Evolutionary conservation across 2,797 vertebrate species (phyloP).

Genomic region (Lagocephalus sceleratus): DNA sequence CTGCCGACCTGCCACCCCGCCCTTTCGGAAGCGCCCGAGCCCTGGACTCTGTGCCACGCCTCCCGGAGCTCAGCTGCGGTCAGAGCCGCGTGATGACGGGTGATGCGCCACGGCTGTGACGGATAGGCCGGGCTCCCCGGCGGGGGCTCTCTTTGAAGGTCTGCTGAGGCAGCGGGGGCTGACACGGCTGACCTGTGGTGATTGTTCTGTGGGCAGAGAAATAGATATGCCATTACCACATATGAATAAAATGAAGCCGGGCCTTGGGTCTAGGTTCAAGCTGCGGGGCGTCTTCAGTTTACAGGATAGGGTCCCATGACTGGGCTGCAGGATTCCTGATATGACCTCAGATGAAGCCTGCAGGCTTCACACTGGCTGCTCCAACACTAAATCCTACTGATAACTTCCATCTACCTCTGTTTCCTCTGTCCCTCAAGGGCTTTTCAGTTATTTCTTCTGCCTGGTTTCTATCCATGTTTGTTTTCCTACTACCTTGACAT

Average conservation of each 20-base stretch:
- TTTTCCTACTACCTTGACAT: not conserved
- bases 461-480: conserved; percentile 14
- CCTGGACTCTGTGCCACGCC: conserved; percentile 28
- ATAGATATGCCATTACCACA: conserved; percentile 4
- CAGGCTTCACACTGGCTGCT: conserved; percentile 14
- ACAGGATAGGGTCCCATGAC: not conserved
- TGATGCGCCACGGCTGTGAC: conserved; percentile 73
- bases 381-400: conserved; percentile 13
- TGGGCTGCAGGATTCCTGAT: conserved; percentile 7
- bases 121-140: conserved; percentile 21
- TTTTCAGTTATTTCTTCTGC: not conserved
- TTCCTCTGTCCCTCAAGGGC: conserved; percentile 16
- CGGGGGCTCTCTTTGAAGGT: conserved; percentile 13
- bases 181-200: conserved; percentile 8
- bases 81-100: conserved; percentile 54
- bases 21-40: conserved; percentile 11
- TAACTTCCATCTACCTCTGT: conserved; percentile 6
- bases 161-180: conserved; percentile 9
- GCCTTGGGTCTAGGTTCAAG: not conserved
- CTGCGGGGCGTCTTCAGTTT: not conserved
- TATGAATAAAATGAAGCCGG: conserved; percentile 1
- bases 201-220: conserved; percentile 24
- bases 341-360: conserved; percentile 6
- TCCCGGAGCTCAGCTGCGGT: conserved; percentile 54
- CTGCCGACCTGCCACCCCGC: conserved; percentile 22